A percentile compares a stretch with the other conserved stretches of the same genome.
Evolutionary conservation across 2,113 vertebrate genomes (phyloP).

Genomic region (Phrynocephalus versicolor): DNA sequence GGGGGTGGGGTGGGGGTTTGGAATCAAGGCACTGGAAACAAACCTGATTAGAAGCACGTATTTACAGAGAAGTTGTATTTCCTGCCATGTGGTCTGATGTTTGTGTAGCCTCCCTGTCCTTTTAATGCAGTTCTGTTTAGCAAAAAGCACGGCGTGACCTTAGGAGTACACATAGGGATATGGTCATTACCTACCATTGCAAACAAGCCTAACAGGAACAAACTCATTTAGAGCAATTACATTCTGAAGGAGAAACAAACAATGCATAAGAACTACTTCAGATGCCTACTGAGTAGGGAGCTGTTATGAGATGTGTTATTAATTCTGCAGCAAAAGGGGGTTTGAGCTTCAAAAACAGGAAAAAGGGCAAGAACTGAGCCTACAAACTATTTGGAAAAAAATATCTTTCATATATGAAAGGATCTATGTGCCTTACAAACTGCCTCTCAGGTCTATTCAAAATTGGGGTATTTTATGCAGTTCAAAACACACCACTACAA

Average conservation of each 20-base stretch:
- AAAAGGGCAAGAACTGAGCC: constrained; percentile 5
- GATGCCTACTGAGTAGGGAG: not conserved
- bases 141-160: not conserved
- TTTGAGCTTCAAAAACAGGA: constrained; percentile 24
- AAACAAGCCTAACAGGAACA: constrained; percentile 30
- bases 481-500: not conserved
- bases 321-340: not conserved
- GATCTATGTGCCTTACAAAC: not conserved
- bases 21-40: not conserved
- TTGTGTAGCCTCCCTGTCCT: not conserved
- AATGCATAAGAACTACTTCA: constrained; percentile 13
- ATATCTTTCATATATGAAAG: not conserved
- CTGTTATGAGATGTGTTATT: not conserved
- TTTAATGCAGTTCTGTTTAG: not conserved
- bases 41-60: not conserved
- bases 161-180: not conserved
- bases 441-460: not conserved
- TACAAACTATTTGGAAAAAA: not conserved
- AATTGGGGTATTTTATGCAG: not conserved
- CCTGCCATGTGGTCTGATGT: not conserved
- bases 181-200: not conserved
- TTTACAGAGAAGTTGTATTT: not conserved
- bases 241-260: constrained; percentile 10
- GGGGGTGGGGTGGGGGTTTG: too few species aligned
- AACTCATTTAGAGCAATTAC: constrained; percentile 24